Conservation (phyloP, 2,113 vertebrate genomes). For the Loxodonta africana region DNA sequence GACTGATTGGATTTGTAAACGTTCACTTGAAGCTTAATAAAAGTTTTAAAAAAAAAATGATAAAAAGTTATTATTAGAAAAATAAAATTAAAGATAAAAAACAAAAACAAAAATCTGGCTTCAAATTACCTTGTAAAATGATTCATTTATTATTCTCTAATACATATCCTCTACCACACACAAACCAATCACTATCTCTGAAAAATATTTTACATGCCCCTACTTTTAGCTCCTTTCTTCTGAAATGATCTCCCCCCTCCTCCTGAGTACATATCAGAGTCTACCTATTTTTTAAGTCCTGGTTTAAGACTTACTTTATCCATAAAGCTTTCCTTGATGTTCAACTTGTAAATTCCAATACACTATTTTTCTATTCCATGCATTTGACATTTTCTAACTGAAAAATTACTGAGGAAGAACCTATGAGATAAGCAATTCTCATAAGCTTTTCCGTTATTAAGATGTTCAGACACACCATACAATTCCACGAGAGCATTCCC, state of each 20-base stretch:
- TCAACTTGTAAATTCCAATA: background rate
- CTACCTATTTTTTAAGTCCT: background rate
- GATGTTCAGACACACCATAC: background rate
- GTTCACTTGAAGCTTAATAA: too few relatives aligned
- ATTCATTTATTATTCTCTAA: conserved; percentile 20
- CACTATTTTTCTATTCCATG: background rate
- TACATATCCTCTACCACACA: background rate
- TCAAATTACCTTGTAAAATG: background rate
- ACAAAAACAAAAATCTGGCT: background rate
- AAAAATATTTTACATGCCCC: background rate
- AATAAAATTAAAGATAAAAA: too few relatives aligned
- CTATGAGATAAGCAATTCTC: background rate
- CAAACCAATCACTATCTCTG: background rate
- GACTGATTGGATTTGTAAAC: too few relatives aligned
- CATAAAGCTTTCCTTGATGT: background rate
- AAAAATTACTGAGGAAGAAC: background rate
- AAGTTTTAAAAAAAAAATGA: too few relatives aligned
- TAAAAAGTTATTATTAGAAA: too few relatives aligned
- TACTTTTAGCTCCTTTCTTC: background rate
- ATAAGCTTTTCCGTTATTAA: background rate
- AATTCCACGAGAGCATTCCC: background rate
- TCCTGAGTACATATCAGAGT: background rate
- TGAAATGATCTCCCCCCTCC: background rate
- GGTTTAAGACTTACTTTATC: background rate
- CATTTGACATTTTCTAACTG: background rate